phyloP scores from a whole-genome alignment of 2,888 invertebrate genomes.

The Dynastes maya region DNA sequence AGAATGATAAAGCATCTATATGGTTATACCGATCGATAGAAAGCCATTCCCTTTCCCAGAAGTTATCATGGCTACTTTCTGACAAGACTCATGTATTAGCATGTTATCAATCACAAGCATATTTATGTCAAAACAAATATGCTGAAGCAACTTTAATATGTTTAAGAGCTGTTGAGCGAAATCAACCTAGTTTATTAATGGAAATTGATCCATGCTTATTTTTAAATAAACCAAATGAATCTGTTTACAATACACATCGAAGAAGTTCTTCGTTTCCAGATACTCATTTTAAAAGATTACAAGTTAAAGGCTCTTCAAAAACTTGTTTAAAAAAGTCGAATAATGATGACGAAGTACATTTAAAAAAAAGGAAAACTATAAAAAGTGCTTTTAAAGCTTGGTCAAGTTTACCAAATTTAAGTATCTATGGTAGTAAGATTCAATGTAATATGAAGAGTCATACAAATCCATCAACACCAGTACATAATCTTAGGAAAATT shows the following conservation, averaged over 20 bases:
- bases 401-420: slow-evolving; percentile 69
- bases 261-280: slow-evolving; percentile 76
- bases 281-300: slow-evolving; percentile 63
- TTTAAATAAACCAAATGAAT: slow-evolving; percentile 62
- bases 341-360: slow-evolving; percentile 36
- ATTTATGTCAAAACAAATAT: slow-evolving; percentile 75
- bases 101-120: slow-evolving; percentile 75
- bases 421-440: slow-evolving; percentile 57
- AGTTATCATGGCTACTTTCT: slow-evolving; percentile 76
- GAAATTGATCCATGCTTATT: slow-evolving; percentile 76
- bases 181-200: slow-evolving; percentile 75
- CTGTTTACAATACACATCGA: slow-evolving; percentile 70
- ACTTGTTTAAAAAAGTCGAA: slow-evolving; percentile 40
- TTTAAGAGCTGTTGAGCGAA: slow-evolving; percentile 77
- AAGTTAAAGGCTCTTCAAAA: slow-evolving; percentile 51
- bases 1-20: slow-evolving; percentile 72
- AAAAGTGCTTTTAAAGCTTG: slow-evolving; percentile 66
- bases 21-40: slow-evolving; percentile 74
- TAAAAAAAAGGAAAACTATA: slow-evolving; percentile 44
- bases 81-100: slow-evolving; percentile 76
- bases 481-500: slow-evolving; percentile 57
- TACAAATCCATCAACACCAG: slow-evolving; percentile 67
- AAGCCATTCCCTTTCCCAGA: slow-evolving; percentile 74
- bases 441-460: slow-evolving; percentile 56
- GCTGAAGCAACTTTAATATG: slow-evolving; percentile 77